Percentiles rank a stretch among this genome's conserved stretches.
Evolutionary conservation across 2,888 invertebrate genomes (phyloP).

Genomic region (Cylindroiulus punctatus): DNA sequence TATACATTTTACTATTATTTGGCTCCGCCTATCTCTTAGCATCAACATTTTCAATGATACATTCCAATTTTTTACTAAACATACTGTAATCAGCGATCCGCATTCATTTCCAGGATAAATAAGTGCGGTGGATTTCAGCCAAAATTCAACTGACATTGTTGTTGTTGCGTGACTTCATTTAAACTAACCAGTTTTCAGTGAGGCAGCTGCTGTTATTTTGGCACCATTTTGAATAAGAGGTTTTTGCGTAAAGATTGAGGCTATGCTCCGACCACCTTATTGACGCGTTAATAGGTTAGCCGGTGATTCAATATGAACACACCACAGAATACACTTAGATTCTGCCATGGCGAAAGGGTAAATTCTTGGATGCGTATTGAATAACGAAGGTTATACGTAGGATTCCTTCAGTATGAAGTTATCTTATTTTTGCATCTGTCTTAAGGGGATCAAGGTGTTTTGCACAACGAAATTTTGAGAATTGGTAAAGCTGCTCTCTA

Average conservation of each 20-base stretch:
- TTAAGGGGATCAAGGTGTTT: constrained; percentile 17
- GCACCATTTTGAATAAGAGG: constrained; percentile 15
- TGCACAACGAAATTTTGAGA: neutral
- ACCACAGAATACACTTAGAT: neutral
- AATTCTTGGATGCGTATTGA: neutral
- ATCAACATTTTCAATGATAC: neutral
- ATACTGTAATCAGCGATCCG: neutral
- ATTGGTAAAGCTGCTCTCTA: neutral
- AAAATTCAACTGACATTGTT: neutral
- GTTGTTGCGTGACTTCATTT: neutral
- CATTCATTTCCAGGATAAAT: neutral
- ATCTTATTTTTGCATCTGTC: constrained; percentile 11
- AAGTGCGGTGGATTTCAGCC: neutral
- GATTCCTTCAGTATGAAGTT: neutral
- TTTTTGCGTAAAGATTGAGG: constrained; percentile 1
- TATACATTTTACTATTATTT: neutral
- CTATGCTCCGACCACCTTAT: neutral
- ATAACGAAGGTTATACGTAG: neutral
- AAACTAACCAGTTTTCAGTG: neutral
- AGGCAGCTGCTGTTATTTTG: neutral
- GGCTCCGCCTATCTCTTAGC: neutral
- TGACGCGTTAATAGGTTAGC: constrained; percentile 28
- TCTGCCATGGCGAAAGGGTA: neutral
- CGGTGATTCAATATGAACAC: neutral
- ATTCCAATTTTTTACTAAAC: neutral